Evolutionary conservation across 2,888 invertebrate genomes (phyloP).

Genomic region (Ramazzottius varieornatus): DNA sequence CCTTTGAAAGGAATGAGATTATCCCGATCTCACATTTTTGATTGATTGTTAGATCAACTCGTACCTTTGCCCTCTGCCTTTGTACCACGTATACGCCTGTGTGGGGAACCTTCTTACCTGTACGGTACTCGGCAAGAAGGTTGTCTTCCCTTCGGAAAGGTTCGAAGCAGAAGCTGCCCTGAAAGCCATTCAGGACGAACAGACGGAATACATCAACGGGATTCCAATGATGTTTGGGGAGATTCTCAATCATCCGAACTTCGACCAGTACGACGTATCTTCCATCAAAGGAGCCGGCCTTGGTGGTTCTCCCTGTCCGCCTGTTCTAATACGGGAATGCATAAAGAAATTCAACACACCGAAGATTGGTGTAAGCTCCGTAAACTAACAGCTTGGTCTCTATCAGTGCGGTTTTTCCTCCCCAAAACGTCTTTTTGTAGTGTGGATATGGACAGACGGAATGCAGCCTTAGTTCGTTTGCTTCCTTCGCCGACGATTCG

Average conservation of each 20-base stretch:
- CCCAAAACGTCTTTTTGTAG: too few relatives aligned
- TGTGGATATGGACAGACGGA: constrained; percentile 28
- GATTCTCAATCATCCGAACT: constrained; percentile 28
- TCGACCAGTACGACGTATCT: constrained; percentile 16
- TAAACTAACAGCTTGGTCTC: background rate
- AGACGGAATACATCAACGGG: too few relatives aligned
- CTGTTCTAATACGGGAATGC: constrained; percentile 24
- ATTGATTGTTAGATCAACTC: background rate
- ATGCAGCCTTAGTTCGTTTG: constrained; percentile 26
- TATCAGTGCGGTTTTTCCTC: too few relatives aligned
- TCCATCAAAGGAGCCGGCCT: constrained; percentile 13
- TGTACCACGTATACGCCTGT: constrained; percentile 57
- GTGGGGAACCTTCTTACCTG: constrained; percentile 33
- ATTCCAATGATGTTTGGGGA: constrained; percentile 68
- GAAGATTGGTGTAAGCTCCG: constrained; percentile 19
- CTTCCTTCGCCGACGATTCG: constrained; percentile 19
- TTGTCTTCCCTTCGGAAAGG: constrained; percentile 24
- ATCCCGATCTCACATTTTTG: background rate
- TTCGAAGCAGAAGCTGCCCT: constrained; percentile 35
- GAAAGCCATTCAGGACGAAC: constrained; percentile 36
- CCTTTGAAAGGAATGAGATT: background rate
- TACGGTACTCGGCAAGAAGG: constrained; percentile 27
- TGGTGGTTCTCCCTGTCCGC: constrained; percentile 33
- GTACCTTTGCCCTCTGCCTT: constrained; percentile 35
- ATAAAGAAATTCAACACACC: constrained; percentile 22